Base-by-base conservation (phyloP, 1,140 invertebrate species). In the Drosophila punjabiensis region DNA sequence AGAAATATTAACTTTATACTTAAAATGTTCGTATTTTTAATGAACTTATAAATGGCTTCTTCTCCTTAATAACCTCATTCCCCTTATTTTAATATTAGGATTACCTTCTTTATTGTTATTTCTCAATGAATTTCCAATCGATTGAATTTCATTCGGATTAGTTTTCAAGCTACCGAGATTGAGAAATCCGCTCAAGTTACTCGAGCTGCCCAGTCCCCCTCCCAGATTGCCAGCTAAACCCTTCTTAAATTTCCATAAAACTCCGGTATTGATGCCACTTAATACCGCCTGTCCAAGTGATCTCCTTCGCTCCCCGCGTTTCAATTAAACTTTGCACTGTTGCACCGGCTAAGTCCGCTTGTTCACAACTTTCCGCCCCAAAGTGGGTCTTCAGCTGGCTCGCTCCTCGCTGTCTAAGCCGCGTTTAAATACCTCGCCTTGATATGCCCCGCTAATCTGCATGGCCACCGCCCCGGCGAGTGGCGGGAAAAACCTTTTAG, bases 361-460 rank as follows among this genome's bases (percentile, higher is more conserved):
- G 84, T 84, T 89, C 85, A 78, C 84, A 81, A 78, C 73, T 89
- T 81, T 76, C 85, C 84, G 69, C 85, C 67, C 67, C 84, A 83
- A 76, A 86, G 77, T 77, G 83, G 70, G 83, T 61, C 58, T 39
- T 58, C 53, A 56, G 50, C 59, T 52, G 65, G 63, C 47, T 62
- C 52, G 48, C 35, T 56, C 64, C 48, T 47, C 58, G 58, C 63
- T 59, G 76, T 32, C 67, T 90, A 90, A 90, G 86, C 81, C 82
- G 81, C 85, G 81, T 85, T 88, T 89, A 89, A 89, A 90, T 89
- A 82, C 79, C 81, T 75, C 56, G 75, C 85, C 85, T 48, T 90
- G 79, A 79, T 85, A 79, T 79, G 41, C 53, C 70, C 53, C 82
- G 78, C 86, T 89, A 89, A 89, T 89, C 85, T 89, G 85, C 85